A percentile compares a stretch with the other conserved stretches of the same genome.
phyloP scores from a whole-genome alignment of 2,113 vertebrate genomes.

The Hyaena hyaena region DNA sequence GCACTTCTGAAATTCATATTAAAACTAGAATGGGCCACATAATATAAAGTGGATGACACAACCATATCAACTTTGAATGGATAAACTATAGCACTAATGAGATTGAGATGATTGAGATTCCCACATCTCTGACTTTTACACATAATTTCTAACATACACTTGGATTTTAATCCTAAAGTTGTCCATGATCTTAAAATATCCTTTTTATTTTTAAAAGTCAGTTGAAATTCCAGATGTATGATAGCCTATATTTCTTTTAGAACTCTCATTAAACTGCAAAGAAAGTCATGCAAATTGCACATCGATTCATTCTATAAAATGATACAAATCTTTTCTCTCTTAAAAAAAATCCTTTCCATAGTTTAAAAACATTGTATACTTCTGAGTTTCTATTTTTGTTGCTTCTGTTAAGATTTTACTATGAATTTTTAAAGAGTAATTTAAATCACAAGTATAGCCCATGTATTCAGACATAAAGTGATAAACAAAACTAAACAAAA shows the following conservation, averaged over 20 bases:
- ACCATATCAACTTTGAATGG: neutral
- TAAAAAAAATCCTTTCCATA: neutral
- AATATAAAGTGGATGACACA: neutral
- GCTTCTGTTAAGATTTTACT: conserved; percentile 43
- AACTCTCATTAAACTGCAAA: conserved; percentile 44
- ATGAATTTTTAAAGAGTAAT: conserved; percentile 46
- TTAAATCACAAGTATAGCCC: conserved; percentile 69
- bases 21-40: neutral
- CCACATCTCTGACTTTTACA: neutral
- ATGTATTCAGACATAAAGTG: neutral
- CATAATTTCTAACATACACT: neutral
- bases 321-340: conserved; percentile 30
- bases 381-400: conserved; percentile 53
- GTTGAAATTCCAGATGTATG: conserved; percentile 19
- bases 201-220: conserved; percentile 44
- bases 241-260: neutral
- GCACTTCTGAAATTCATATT: conserved; percentile 9
- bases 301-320: conserved; percentile 51
- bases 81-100: neutral
- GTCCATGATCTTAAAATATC: conserved; percentile 1
- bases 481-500: neutral
- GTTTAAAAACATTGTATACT: conserved; percentile 40
- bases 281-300: neutral
- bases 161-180: conserved; percentile 42
- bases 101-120: neutral